These are phyloP conservation scores for Dyspetes luteomarginatus DNA, from an alignment of 2,888 invertebrate genomes.

Conservation along the genomic window DNA sequence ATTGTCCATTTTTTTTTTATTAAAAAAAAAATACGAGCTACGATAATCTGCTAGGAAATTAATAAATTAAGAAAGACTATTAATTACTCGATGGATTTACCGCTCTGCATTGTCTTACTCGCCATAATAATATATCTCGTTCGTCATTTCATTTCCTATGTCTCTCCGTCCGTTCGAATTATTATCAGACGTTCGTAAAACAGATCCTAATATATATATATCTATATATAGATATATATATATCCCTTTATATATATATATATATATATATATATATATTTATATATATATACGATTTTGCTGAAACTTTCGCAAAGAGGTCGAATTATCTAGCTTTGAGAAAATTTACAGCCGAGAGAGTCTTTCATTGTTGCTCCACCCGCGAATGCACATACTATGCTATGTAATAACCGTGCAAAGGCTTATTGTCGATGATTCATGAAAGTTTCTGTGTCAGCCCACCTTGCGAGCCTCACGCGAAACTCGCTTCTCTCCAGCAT, in stretches of 20 bases:
- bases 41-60: too few species aligned
- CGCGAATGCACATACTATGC: neutral
- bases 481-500: conserved; percentile 1
- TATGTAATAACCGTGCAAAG: conserved; percentile 43
- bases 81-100: too few species aligned
- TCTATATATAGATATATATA: too few species aligned
- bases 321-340: conserved; percentile 39
- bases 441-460: conserved; percentile 36
- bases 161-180: neutral
- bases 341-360: conserved; percentile 44
- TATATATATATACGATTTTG: neutral
- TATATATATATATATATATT: conserved; percentile 5
- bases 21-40: too few species aligned
- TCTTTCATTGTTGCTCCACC: conserved; percentile 46
- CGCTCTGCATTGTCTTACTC: too few species aligned
- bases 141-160: neutral
- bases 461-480: conserved; percentile 26
- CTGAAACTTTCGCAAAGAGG: conserved; percentile 20
- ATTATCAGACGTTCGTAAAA: conserved; percentile 15
- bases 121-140: too few species aligned
- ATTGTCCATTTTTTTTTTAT: too few species aligned
- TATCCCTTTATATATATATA: conserved; percentile 3
- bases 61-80: too few species aligned
- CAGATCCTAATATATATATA: conserved; percentile 5
- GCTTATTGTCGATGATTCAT: conserved; percentile 49